Evolutionary conservation across 2,888 invertebrate species (phyloP), one percentile per base, ranked within the genome.

Genomic region (Gordius sp.): DNA sequence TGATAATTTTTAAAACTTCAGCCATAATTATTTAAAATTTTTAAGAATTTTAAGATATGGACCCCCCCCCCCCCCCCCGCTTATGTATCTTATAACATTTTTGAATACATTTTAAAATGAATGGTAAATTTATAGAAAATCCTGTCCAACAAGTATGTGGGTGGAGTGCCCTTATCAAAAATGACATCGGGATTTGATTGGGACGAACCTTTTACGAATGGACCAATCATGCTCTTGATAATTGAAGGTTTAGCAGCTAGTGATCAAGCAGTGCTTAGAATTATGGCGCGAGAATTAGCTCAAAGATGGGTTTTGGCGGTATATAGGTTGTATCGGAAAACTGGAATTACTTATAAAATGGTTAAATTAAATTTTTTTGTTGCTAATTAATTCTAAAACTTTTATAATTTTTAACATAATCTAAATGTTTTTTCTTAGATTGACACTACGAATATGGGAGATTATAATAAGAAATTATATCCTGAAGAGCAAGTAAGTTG

Each of bases 221-320:
- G n/a, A 20, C 4, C 23, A 4, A 23, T 20, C 16, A 47, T 47
- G 47, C 47, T 47, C 8, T 18, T 20, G 16, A 47, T 47, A n/a
- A 47, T 47, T 18, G 47, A 47, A 47, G 47, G 47, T 20, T 47
- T 47, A n/a, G 47, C 8, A 47, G 47, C 16, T n/a, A 47, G 47
- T 47, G 16, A 47, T 4, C 4, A 18, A 47, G 4, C 47, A 20
- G 8, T 4, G 20, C n/a, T 23, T n/a, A 47, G 20, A 47, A 20
- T n/a, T 13, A 8, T 47, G 4, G 47, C 47, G 4, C 23, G 13
- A 13, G 16, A 47, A 4, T 20, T 47, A 8, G 47, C 47, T 47
- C 47, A 47, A 20, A 47, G 20, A 8, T 47, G 47, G 47, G 4
- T 47, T 4, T 20, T 8, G 20, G 47, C 47, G 16, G 20, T n/a